Evolutionary conservation across 2,113 vertebrate genomes (phyloP), one percentile per base, ranked within the genome.

Genomic region (Emberiza fucata): DNA sequence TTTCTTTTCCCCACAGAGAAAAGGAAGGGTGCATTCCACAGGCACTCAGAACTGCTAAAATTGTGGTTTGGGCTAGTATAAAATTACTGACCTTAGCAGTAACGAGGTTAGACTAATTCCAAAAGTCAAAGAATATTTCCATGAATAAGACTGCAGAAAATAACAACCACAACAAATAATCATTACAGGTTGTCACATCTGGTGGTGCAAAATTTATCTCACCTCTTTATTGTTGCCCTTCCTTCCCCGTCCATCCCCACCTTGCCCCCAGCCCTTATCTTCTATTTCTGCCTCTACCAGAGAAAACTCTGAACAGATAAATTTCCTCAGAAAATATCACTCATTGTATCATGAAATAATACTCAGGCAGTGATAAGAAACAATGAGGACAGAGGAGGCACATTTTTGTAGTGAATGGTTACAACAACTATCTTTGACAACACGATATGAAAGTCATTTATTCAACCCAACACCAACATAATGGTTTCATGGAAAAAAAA

Each of bases 391-490:
- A 87, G 69, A 92, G 50, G 31, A 94, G 48, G 28, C 71, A 90
- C 76, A 81, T 88, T 93, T 92, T 85, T 45, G 24, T 88, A 88
- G 90, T 95, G 94, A 88, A 96, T 96, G 92, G 90, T 86, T 92
- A 51, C 82, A 90, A 88, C 87, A 94, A 95, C 88, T 68, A 57
- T 75, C 88, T 95, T 86, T 96, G 95, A 95, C 94, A 96, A 96
- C 37, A 51, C 0, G 3, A 92, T 96, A 96, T 95, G 90, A 96
- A 96, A 96, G 92, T 88, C 92, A 95, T 96, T 95, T 95, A 96
- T 96, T 94, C 95, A 94, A 73, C 48, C 82, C 90, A 92, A 83
- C 44, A 88, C 53, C 60, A 88, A 92, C 82, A 87, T 76, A 94
- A 95, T 53, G 51, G 90, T 75, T 91, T 90, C 25, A 17, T 33